Evolutionary conservation across 2,113 vertebrate species (phyloP), one percentile per base, ranked within the genome.

Genomic region (Triplophysa dalaica): DNA sequence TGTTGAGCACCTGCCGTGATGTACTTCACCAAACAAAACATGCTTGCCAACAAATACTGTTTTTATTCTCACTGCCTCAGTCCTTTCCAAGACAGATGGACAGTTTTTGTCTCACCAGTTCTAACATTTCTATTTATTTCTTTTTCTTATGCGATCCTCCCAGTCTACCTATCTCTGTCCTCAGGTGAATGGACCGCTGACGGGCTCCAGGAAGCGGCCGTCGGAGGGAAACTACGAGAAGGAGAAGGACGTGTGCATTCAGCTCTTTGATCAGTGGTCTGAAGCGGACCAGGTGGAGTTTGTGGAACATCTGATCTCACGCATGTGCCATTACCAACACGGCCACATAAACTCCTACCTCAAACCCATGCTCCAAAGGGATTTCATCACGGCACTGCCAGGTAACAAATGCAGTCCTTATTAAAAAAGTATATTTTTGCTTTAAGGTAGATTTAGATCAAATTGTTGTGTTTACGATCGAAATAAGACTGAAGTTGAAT

Each of bases 241-340:
- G 86, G 97, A 99, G 89, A 99, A 98, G 89, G 97, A 98, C 92
- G 95, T 98, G 91, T 99, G 97, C 91, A 98, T 98, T 87, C 95
- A 95, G 85, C 95, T 97, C 81, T 98, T 99, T 90, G 97, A 98
- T 93, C 96, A 98, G 95, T 99, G 97, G 97, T 98, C 97, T 83
- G 97, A 99, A 87, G 95, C 96, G 17, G 97, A 99, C 94, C 97
- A 99, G 88, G 97, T 99, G 86, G 97, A 99, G 87, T 99, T 99
- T 93, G 97, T 99, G 88, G 97, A 99, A 89, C 97, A 97, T 88
- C 94, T 99, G 87, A 99, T 98, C 92, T 99, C 97, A 87, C 97
- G 96, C 88, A 99, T 99, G 97, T 99, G 97, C 94, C 97, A 99
- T 91, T 99, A 99, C 90, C 97, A 99, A 94, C 97, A 98, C 94